A percentile compares a stretch with the other conserved stretches of the same genome.
phyloP scores from a whole-genome alignment of 2,888 invertebrate genomes.

The Drosophila infuscata region DNA sequence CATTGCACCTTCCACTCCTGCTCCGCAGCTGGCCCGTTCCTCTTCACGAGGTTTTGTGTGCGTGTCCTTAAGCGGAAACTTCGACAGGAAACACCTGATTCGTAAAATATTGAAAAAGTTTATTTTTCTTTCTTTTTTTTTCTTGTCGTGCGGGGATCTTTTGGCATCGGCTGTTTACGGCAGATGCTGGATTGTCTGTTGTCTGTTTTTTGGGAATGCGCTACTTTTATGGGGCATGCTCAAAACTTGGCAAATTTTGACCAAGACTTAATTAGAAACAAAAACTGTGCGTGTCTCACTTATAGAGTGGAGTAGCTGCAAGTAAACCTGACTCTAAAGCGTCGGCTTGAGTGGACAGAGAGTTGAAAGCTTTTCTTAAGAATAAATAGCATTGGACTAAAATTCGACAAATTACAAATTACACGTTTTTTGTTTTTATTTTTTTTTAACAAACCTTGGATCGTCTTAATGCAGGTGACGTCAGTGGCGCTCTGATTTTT shows the following conservation, averaged over 20 bases:
- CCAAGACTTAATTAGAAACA: background rate
- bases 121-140: constrained; percentile 36
- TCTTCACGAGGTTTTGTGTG: constrained; percentile 35
- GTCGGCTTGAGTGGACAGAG: background rate
- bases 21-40: background rate
- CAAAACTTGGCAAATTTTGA: background rate
- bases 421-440: background rate
- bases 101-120: constrained; percentile 81
- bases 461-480: background rate
- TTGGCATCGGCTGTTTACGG: constrained; percentile 42
- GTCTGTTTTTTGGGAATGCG: constrained; percentile 27
- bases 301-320: background rate
- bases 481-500: background rate
- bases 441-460: background rate
- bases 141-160: constrained; percentile 27
- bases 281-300: background rate
- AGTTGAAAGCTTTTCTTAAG: background rate
- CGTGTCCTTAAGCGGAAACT: constrained; percentile 81
- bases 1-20: background rate
- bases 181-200: constrained; percentile 27
- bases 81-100: constrained; percentile 81
- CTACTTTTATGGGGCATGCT: constrained; percentile 34
- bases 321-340: background rate
- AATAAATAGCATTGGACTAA: background rate
- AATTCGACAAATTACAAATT: background rate